Conservation (phyloP, 2,888 invertebrate genomes). For the Dromius quadrimaculatus region DNA sequence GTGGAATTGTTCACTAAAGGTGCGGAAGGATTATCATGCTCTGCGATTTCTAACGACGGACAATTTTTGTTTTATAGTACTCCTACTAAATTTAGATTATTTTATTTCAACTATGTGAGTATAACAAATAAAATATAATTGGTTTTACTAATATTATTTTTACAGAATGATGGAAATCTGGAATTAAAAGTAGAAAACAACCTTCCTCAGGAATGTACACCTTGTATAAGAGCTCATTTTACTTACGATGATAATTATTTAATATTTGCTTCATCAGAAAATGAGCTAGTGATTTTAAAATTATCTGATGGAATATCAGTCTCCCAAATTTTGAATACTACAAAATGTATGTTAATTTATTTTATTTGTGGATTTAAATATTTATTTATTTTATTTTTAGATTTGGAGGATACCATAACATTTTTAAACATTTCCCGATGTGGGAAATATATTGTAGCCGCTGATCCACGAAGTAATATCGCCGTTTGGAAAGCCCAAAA, state of each 20-base stretch:
- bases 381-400: conserved; percentile 63
- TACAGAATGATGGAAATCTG: conserved; percentile 57
- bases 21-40: conserved; percentile 77
- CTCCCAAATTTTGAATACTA: conserved; percentile 63
- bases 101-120: conserved; percentile 73
- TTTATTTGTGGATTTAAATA: neutral
- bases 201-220: conserved; percentile 62
- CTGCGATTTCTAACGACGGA: conserved; percentile 78
- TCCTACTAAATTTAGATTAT: conserved; percentile 74
- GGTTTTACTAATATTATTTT: conserved; percentile 20
- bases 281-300: conserved; percentile 65
- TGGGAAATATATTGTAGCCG: conserved; percentile 75
- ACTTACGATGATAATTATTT: conserved; percentile 64
- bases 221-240: conserved; percentile 65
- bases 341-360: conserved; percentile 59
- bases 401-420: conserved; percentile 71
- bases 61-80: conserved; percentile 84
- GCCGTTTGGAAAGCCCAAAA: conserved; percentile 72
- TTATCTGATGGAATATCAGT: conserved; percentile 61
- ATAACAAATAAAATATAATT: neutral
- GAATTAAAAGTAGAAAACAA: conserved; percentile 63
- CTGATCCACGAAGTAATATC: conserved; percentile 76
- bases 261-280: conserved; percentile 65
- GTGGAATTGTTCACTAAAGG: conserved; percentile 76
- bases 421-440: conserved; percentile 69